Conservation (phyloP, 2,888 invertebrate species). For the Sesamia inferens region DNA sequence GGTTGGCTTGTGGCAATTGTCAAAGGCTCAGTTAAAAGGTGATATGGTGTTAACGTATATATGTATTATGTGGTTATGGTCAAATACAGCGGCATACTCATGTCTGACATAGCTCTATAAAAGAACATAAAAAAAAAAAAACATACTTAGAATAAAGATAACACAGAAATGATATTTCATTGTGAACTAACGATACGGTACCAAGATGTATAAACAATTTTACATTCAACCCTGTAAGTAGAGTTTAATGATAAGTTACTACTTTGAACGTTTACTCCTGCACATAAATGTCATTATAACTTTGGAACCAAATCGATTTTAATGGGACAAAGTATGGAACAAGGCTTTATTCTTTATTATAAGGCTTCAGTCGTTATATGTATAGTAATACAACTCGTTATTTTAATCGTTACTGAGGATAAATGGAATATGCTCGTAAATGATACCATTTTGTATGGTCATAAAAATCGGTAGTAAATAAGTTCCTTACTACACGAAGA, state of each 20-base stretch:
- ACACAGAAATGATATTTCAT: constrained; percentile 53
- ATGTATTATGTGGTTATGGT: no score
- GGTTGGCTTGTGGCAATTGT: no score
- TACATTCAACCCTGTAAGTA: constrained; percentile 43
- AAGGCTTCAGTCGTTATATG: constrained; percentile 17
- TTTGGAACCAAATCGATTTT: constrained; percentile 48
- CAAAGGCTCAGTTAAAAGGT: no score
- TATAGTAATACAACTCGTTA: constrained; percentile 36
- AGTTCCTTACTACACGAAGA: constrained; percentile 29
- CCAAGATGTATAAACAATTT: constrained; percentile 48
- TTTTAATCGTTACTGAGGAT: constrained; percentile 28
- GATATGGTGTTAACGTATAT: no score
- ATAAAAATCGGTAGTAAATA: constrained; percentile 40
- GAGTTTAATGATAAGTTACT: constrained; percentile 62
- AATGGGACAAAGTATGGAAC: constrained; percentile 46
- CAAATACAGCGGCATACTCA: no score
- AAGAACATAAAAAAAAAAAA: neutral
- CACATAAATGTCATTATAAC: constrained; percentile 61
- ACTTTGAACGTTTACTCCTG: constrained; percentile 32
- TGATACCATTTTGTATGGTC: constrained; percentile 40
- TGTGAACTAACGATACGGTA: constrained; percentile 26
- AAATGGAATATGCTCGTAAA: constrained; percentile 30
- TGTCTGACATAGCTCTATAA: no score
- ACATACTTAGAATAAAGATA: constrained; percentile 52
- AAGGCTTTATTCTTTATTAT: constrained; percentile 11